Conservation (phyloP, 2,888 invertebrate genomes). For the Fissipunctia ypsillon region DNA sequence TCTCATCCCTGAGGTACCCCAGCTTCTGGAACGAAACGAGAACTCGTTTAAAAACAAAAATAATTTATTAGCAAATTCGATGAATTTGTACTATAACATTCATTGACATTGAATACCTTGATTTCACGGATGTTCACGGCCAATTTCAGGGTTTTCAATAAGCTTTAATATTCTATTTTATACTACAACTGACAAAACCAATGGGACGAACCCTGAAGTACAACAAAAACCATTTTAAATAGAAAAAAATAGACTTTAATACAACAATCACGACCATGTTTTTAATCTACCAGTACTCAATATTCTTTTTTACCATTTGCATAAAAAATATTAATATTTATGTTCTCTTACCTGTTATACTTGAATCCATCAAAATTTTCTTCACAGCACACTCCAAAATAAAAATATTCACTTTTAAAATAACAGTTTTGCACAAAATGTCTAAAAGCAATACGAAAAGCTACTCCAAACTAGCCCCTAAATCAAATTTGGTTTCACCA, state of each 20-base stretch:
- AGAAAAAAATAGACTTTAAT: not conserved
- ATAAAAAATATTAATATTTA: not conserved
- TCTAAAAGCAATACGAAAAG: too few species aligned
- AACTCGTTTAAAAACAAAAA: not conserved
- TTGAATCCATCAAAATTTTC: too few species aligned
- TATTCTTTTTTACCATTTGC: constrained; percentile 1
- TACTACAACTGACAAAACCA: constrained; percentile 4
- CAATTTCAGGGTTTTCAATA: not conserved
- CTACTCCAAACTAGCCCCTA: too few species aligned
- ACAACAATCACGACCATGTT: constrained; percentile 2
- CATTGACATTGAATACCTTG: not conserved
- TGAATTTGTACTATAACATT: constrained; percentile 11
- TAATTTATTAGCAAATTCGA: not conserved
- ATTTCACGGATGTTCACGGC: constrained; percentile 5
- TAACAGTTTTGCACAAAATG: too few species aligned
- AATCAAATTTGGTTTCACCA: too few species aligned
- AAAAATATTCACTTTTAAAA: too few species aligned
- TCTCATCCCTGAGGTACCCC: constrained; percentile 10
- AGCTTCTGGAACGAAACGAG: constrained; percentile 1
- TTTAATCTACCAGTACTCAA: too few species aligned
- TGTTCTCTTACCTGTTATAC: too few species aligned
- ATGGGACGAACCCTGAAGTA: constrained; percentile 7
- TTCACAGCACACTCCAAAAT: too few species aligned
- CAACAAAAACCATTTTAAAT: constrained; percentile 2
- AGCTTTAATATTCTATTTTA: constrained; percentile 3